These are phyloP conservation scores for Sinella curviseta DNA, from an alignment of 1,140 invertebrate species.

Conservation along the genomic window DNA sequence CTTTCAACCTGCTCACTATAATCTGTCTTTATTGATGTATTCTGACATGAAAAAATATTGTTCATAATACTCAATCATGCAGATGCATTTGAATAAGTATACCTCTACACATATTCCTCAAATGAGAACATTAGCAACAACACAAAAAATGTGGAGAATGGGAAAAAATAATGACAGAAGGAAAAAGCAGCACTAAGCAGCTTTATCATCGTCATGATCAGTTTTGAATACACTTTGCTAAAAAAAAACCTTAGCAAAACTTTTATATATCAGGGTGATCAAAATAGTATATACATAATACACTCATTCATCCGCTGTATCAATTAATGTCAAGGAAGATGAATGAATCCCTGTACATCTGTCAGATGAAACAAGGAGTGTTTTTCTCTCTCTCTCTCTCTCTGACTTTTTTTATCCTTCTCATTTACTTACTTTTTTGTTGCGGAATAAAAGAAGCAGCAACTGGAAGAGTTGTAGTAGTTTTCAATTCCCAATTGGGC, in stretches of 20 bases:
- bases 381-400: neutral
- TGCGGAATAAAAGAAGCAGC: conserved; percentile 9
- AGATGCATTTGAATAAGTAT: too few species aligned
- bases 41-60: neutral
- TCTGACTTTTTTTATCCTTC: neutral
- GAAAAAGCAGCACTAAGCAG: neutral
- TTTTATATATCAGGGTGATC: neutral
- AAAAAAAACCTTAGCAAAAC: neutral
- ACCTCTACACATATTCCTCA: too few species aligned
- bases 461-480: too few species aligned
- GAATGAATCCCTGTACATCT: conserved; percentile 21
- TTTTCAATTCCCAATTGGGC: conserved; percentile 2
- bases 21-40: neutral
- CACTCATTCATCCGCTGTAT: conserved; percentile 8
- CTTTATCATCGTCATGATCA: neutral
- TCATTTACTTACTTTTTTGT: conserved; percentile 13
- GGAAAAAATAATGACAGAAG: neutral
- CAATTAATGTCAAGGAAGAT: conserved; percentile 22
- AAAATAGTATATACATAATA: neutral
- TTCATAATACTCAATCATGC: too few species aligned
- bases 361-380: conserved; percentile 6
- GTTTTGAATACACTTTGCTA: neutral
- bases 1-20: neutral
- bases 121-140: too few species aligned
- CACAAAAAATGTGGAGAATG: too few species aligned